Evolutionary conservation across 2,888 invertebrate species (phyloP).

Genomic region (Diadegma fenestrale): DNA sequence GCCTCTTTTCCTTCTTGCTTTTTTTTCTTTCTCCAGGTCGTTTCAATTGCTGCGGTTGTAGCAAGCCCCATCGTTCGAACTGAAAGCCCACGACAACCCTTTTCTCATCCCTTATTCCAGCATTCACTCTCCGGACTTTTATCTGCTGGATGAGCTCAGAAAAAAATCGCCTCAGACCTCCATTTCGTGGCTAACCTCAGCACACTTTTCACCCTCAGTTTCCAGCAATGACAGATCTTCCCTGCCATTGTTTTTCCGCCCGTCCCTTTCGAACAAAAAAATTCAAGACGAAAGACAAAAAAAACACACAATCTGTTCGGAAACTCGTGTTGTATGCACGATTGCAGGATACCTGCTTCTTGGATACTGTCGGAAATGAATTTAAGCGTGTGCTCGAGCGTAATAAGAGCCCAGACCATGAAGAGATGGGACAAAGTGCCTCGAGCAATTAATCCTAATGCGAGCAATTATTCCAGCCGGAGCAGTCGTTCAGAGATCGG

Average conservation of each 20-base stretch:
- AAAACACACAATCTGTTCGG: neutral
- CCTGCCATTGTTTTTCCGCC: neutral
- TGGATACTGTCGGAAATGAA: conserved; percentile 24
- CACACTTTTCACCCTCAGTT: conserved; percentile 14
- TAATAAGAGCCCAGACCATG: conserved; percentile 12
- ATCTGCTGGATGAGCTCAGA: conserved; percentile 5
- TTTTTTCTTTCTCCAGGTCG: conserved; percentile 7
- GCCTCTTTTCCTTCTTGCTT: conserved; percentile 12
- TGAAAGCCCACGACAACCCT: conserved; percentile 29
- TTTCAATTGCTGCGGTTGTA: conserved; percentile 50
- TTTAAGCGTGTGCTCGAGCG: conserved; percentile 13
- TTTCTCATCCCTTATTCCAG: conserved; percentile 9
- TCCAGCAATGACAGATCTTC: neutral
- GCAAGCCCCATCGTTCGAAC: conserved; percentile 20
- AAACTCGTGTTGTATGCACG: neutral
- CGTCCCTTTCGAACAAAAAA: neutral
- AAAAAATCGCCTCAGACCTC: conserved; percentile 23
- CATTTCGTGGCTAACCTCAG: conserved; percentile 10
- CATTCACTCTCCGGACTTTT: conserved; percentile 2
- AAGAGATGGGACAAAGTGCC: conserved; percentile 41
- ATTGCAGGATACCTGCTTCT: neutral
- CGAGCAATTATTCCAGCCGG: conserved; percentile 59
- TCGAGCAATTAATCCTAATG: conserved; percentile 59
- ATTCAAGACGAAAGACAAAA: neutral
- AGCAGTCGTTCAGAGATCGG: conserved; percentile 49